Evolutionary conservation across 1,140 invertebrate species (phyloP).

Genomic region (Drosophila funebris): DNA sequence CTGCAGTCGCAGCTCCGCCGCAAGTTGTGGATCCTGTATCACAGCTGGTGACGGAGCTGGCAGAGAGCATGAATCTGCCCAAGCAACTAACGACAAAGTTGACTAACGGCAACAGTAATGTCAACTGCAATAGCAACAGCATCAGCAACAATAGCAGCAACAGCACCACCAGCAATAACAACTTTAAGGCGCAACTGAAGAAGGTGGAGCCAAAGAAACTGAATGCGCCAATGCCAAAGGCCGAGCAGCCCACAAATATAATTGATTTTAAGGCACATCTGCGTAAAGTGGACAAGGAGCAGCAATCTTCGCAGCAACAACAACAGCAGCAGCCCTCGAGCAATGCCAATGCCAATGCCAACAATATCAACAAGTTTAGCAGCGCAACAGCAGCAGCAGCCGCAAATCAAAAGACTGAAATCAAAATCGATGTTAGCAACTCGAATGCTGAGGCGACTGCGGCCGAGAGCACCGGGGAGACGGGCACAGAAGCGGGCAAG

Average conservation of each 20-base stretch:
- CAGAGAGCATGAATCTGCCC: slow-evolving; percentile 86
- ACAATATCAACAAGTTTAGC: slow-evolving; percentile 79
- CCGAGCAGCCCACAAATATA: slow-evolving; percentile 86
- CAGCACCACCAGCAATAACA: slow-evolving; percentile 62
- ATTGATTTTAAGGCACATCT: slow-evolving; percentile 94
- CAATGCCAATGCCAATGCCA: slow-evolving; percentile 37
- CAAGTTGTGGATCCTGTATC: slow-evolving; percentile 88
- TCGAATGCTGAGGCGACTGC: slow-evolving; percentile 36
- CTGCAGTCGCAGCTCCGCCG: not conserved
- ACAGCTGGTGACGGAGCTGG: slow-evolving; percentile 90
- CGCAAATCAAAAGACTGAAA: slow-evolving; percentile 83
- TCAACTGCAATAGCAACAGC: too few relatives aligned
- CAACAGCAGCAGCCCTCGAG: slow-evolving; percentile 16
- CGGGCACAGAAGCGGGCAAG: slow-evolving; percentile 86
- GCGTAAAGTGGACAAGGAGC: slow-evolving; percentile 89
- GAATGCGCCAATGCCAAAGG: slow-evolving; percentile 84
- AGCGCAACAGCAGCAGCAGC: slow-evolving; percentile 32
- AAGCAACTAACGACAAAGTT: slow-evolving; percentile 52
- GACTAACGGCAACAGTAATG: slow-evolving; percentile 52
- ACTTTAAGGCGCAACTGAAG: slow-evolving; percentile 88
- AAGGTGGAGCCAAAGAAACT: slow-evolving; percentile 87
- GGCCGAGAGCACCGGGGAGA: not conserved
- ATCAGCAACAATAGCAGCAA: not conserved
- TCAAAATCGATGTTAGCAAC: slow-evolving; percentile 79
- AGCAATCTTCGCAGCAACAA: slow-evolving; percentile 5